Percentiles rank a stretch among this genome's conserved stretches.
Evolutionary conservation across 2,888 invertebrate genomes (phyloP).

Genomic region (Timema cristinae): DNA sequence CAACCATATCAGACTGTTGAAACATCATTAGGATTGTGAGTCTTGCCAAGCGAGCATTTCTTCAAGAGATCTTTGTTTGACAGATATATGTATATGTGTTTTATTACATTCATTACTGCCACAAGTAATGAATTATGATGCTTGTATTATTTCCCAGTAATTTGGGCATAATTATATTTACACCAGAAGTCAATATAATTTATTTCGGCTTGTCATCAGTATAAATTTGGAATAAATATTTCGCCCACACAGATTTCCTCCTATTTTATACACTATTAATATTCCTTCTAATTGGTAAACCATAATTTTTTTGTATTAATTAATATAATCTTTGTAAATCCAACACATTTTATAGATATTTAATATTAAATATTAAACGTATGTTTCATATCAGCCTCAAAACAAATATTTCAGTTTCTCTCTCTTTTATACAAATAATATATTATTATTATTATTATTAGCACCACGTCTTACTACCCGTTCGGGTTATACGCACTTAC

Average conservation of each 20-base stretch:
- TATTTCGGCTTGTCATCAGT: slow-evolving; percentile 12
- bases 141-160: background rate
- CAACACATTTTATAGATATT: too few species aligned
- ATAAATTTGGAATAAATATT: background rate
- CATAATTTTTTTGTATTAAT: slow-evolving; percentile 1
- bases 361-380: too few species aligned
- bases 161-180: slow-evolving; percentile 2
- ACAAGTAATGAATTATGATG: slow-evolving; percentile 6
- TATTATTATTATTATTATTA: too few species aligned
- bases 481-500: too few species aligned
- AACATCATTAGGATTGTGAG: background rate
- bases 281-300: slow-evolving; percentile 12
- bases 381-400: too few species aligned
- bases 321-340: too few species aligned
- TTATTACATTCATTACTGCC: slow-evolving; percentile 14
- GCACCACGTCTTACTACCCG: too few species aligned
- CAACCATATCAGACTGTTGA: slow-evolving; percentile 16
- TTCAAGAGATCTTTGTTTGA: background rate
- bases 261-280: background rate
- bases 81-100: slow-evolving; percentile 6
- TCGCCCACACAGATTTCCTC: slow-evolving; percentile 16
- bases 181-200: slow-evolving; percentile 1
- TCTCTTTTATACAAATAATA: too few species aligned
- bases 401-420: too few species aligned
- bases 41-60: background rate